Conservation (phyloP, 2,797 vertebrate genomes). For the Pseudochirops corinnae region DNA sequence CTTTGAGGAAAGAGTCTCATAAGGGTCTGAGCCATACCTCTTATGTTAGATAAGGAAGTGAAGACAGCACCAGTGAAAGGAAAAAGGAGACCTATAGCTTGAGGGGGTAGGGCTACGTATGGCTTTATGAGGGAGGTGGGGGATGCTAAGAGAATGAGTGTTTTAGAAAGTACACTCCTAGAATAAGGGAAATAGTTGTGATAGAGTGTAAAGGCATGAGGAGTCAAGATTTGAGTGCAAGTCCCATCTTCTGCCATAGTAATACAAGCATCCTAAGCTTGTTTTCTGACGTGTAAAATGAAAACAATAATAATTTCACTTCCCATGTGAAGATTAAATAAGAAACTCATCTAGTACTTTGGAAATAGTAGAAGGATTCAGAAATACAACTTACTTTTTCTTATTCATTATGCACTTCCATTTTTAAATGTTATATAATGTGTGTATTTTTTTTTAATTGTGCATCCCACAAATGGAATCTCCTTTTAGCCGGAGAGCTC, state of each 20-base stretch:
- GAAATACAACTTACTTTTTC: background rate
- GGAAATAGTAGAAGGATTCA: background rate
- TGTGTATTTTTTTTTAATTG: conserved; percentile 24
- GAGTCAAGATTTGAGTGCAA: background rate
- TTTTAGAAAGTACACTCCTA: background rate
- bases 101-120: background rate
- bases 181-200: background rate
- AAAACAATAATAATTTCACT: background rate
- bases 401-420: background rate
- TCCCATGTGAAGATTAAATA: background rate
- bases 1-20: background rate
- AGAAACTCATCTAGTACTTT: background rate
- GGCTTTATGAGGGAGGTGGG: background rate
- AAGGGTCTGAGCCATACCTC: background rate
- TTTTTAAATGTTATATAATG: conserved; percentile 35
- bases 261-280: background rate
- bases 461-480: background rate
- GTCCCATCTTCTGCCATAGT: no score
- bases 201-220: background rate
- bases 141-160: background rate
- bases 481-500: conserved; percentile 82
- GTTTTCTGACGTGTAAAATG: background rate
- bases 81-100: background rate
- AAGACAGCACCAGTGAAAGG: background rate
- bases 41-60: background rate